Percentiles rank a stretch among this genome's conserved stretches.
These are phyloP conservation scores for Lasioglossum calceatum DNA, from an alignment of 2,888 invertebrate species.

Conservation along the genomic window DNA sequence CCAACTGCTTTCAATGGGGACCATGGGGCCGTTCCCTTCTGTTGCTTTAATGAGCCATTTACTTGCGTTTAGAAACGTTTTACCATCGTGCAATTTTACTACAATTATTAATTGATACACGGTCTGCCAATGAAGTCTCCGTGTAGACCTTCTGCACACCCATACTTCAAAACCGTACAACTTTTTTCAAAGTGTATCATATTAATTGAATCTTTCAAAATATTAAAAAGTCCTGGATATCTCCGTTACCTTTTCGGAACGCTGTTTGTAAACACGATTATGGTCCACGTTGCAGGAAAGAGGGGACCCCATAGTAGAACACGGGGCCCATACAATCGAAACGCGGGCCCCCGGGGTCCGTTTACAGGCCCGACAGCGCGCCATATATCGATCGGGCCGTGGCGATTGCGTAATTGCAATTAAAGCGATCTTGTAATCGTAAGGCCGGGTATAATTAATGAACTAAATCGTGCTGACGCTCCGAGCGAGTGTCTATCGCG, in stretches of 20 bases:
- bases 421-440: constrained; percentile 77
- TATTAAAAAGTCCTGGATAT: not conserved
- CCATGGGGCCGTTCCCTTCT: constrained; percentile 8
- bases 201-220: not conserved
- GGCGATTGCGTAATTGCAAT: constrained; percentile 78
- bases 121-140: not conserved
- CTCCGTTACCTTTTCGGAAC: not conserved
- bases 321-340: not conserved
- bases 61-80: constrained; percentile 19
- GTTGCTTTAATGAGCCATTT: constrained; percentile 46
- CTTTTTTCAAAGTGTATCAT: not conserved
- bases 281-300: not conserved
- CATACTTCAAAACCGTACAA: not conserved
- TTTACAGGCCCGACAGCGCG: constrained; percentile 27
- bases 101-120: not conserved
- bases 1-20: not conserved
- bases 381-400: constrained; percentile 67
- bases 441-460: constrained; percentile 78
- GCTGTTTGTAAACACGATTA: constrained; percentile 37
- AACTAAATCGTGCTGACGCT: constrained; percentile 78
- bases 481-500: constrained; percentile 72
- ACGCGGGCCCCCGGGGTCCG: constrained; percentile 25
- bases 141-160: not conserved
- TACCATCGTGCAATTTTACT: not conserved
- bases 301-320: not conserved